A percentile compares a stretch with the other conserved stretches of the same genome.
Conservation (phyloP, 2,888 invertebrate species). For the Acronicta leporina region DNA sequence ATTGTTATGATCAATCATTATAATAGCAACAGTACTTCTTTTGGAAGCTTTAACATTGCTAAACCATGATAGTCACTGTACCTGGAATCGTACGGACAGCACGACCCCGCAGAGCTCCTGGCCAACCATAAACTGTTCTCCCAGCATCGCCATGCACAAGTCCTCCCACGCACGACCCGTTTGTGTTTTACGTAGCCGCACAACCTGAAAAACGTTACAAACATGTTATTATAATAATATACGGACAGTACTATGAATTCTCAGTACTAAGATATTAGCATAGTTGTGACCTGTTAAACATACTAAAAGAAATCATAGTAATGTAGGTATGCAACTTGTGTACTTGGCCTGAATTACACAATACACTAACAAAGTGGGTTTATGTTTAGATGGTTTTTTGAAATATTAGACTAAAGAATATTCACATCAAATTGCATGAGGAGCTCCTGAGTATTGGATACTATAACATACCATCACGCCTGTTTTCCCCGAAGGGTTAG, state of each 20-base stretch:
- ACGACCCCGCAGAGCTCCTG: constrained; percentile 99
- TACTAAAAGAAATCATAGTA: background rate
- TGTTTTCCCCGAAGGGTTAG: no score
- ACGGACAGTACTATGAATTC: no score
- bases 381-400: background rate
- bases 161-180: constrained; percentile 99
- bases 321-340: background rate
- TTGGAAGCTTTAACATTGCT: no score
- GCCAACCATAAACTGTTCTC: constrained; percentile 99
- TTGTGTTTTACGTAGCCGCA: constrained; percentile 97
- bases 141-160: constrained; percentile 98
- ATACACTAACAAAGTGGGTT: no score
- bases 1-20: background rate
- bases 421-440: no score
- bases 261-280: background rate
- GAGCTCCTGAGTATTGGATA: no score
- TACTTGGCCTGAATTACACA: background rate
- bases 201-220: constrained; percentile 82
- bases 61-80: constrained; percentile 58
- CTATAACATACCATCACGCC: no score
- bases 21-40: background rate
- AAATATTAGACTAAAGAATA: no score
- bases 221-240: background rate
- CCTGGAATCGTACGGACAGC: constrained; percentile 97
- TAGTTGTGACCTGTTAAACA: background rate